A percentile compares a stretch with the other conserved stretches of the same genome.
phyloP scores from a whole-genome alignment of 2,797 vertebrate species.

The Pyrocephalus nanus region DNA sequence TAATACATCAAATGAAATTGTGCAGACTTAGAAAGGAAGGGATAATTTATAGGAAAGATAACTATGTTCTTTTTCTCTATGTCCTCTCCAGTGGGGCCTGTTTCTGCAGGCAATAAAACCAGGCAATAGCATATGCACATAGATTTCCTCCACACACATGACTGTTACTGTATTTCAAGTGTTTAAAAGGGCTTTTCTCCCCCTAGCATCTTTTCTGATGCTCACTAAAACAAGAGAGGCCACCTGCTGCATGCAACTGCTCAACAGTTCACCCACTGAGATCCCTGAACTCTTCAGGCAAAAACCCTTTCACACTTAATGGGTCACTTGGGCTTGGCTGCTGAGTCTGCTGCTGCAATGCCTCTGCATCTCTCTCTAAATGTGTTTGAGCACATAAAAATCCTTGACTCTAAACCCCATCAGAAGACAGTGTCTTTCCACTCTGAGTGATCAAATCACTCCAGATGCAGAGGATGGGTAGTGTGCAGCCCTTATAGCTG shows the following conservation, averaged over 20 bases:
- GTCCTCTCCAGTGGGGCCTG: neutral
- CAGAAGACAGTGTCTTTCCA: neutral
- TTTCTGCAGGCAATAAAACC: neutral
- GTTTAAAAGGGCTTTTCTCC: neutral
- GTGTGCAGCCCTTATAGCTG: neutral
- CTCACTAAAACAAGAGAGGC: neutral
- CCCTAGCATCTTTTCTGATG: neutral
- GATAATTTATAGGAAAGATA: neutral
- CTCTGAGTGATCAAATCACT: neutral
- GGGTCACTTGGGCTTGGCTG: neutral
- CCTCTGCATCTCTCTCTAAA: neutral
- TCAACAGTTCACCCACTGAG: neutral
- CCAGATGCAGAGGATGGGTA: fast-evolving
- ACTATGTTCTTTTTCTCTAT: neutral
- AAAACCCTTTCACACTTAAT: neutral
- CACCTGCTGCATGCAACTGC: neutral
- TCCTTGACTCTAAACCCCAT: neutral
- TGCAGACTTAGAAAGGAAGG: neutral
- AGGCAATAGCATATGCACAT: neutral
- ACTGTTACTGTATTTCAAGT: neutral
- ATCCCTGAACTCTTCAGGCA: neutral
- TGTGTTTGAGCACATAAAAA: neutral
- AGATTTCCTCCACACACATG: neutral
- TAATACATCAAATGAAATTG: neutral
- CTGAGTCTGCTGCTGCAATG: neutral